phyloP scores from a whole-genome alignment of 1,140 invertebrate species.

The Thereuonema tuberculata region DNA sequence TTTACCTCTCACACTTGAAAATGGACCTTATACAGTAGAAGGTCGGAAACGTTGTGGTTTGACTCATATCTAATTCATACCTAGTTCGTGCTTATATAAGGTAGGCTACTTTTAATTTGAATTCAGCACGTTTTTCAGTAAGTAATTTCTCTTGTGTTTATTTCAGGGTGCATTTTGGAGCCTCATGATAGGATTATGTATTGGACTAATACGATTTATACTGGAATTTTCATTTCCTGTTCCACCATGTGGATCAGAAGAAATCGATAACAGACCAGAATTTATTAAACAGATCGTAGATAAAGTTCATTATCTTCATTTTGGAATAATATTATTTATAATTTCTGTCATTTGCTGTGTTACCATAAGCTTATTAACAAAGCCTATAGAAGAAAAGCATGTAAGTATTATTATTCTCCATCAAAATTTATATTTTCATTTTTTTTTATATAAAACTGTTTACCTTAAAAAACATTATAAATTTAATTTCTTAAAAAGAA shows the following conservation, averaged over 20 bases:
- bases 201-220: constrained; percentile 23
- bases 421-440: too few relatives aligned
- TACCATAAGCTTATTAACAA: constrained; percentile 32
- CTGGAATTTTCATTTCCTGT: constrained; percentile 22
- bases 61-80: too few relatives aligned
- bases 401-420: constrained; percentile 30
- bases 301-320: constrained; percentile 32
- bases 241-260: background rate
- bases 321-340: constrained; percentile 26
- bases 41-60: too few relatives aligned
- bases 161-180: constrained; percentile 29
- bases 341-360: constrained; percentile 28
- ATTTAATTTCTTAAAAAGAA: too few relatives aligned
- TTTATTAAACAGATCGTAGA: constrained; percentile 18
- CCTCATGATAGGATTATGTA: constrained; percentile 24
- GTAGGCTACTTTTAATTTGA: too few relatives aligned
- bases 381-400: constrained; percentile 28
- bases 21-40: too few relatives aligned
- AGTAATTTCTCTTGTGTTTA: too few relatives aligned
- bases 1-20: too few relatives aligned
- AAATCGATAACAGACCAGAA: constrained; percentile 21
- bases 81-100: too few relatives aligned
- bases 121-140: too few relatives aligned
- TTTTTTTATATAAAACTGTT: too few relatives aligned
- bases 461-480: too few relatives aligned